Evolutionary conservation across 2,113 vertebrate species (phyloP).

Genomic region (Cyanoramphus novaezelandiae): DNA sequence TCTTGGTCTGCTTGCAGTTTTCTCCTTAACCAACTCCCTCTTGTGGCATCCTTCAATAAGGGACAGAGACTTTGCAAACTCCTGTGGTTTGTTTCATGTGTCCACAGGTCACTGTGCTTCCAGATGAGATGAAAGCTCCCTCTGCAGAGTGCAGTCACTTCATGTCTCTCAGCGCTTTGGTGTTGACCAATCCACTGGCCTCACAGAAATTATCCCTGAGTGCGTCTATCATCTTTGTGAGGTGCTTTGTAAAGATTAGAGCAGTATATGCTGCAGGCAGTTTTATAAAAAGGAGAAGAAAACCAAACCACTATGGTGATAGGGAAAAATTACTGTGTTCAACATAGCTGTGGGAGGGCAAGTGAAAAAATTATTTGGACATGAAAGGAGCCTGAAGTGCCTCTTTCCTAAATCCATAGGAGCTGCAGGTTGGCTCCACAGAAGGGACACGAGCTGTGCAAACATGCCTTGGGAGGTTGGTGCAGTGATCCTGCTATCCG

Average conservation of each 20-base stretch:
- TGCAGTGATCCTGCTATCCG: accelerated
- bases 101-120: background rate
- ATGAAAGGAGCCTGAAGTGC: background rate
- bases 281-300: background rate
- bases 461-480: accelerated
- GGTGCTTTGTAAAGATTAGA: background rate
- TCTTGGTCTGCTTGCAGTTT: background rate
- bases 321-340: background rate
- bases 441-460: background rate
- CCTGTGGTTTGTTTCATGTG: background rate
- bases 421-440: background rate
- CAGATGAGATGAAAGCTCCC: background rate
- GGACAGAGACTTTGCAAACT: background rate
- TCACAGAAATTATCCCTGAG: background rate
- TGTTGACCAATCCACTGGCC: background rate
- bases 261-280: background rate
- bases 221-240: background rate
- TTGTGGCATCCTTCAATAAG: background rate
- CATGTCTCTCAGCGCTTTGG: background rate
- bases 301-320: background rate
- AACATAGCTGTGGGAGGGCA: background rate
- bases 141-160: background rate
- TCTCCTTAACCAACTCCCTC: background rate
- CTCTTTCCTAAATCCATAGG: background rate
- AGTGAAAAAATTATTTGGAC: background rate